A percentile compares a stretch with the other conserved stretches of the same genome.
phyloP scores from a whole-genome alignment of 2,888 invertebrate species.

The Altica lythri region DNA sequence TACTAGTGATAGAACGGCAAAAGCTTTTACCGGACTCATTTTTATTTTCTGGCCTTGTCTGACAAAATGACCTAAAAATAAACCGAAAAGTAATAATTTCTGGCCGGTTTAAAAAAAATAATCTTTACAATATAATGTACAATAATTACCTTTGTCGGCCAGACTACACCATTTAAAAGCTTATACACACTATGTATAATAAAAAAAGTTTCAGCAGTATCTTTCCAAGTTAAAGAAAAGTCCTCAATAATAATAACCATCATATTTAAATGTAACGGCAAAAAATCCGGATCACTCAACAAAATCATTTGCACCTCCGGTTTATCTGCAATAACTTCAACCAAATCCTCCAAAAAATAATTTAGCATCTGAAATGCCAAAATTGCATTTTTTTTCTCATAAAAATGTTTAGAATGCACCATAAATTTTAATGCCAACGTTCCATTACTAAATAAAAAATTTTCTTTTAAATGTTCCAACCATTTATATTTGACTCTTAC shows the following conservation, averaged over 20 bases:
- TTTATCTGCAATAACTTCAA: slow-evolving; percentile 42
- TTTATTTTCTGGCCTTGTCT: too few species aligned
- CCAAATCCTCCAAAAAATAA: slow-evolving; percentile 65
- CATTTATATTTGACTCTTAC: slow-evolving; percentile 55
- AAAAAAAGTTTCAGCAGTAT: slow-evolving; percentile 76
- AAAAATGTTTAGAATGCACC: slow-evolving; percentile 62
- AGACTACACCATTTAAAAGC: slow-evolving; percentile 61
- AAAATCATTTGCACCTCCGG: slow-evolving; percentile 40
- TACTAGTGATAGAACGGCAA: too few species aligned
- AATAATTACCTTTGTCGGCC: slow-evolving; percentile 59
- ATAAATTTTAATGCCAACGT: slow-evolving; percentile 63
- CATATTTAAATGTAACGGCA: slow-evolving; percentile 68
- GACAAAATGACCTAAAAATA: too few species aligned
- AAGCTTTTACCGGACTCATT: too few species aligned
- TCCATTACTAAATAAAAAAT: slow-evolving; percentile 56
- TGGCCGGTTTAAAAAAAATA: too few species aligned
- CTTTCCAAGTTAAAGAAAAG: slow-evolving; percentile 76
- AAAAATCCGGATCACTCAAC: slow-evolving; percentile 54
- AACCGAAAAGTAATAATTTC: too few species aligned
- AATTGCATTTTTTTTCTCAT: slow-evolving; percentile 66
- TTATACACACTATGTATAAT: slow-evolving; percentile 62
- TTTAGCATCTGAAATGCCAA: slow-evolving; percentile 67
- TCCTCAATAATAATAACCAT: slow-evolving; percentile 68
- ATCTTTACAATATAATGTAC: too few species aligned
- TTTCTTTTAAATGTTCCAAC: slow-evolving; percentile 54